These are phyloP conservation scores for Tupaia tana DNA, from an alignment of 2,113 vertebrate species.

Conservation along the genomic window DNA sequence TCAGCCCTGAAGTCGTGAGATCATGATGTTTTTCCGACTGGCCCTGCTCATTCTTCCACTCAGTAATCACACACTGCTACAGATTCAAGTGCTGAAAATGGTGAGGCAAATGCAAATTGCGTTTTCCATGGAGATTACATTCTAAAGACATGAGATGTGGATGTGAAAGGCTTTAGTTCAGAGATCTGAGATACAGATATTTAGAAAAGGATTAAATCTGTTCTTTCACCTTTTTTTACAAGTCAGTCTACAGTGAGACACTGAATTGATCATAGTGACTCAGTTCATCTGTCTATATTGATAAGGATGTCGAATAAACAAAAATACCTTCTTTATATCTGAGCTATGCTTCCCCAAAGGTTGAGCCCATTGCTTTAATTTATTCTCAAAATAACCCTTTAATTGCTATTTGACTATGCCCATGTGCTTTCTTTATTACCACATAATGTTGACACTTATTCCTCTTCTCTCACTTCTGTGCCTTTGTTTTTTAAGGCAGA, in stretches of 20 bases:
- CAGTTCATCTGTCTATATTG: neutral
- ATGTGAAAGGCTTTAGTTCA: neutral
- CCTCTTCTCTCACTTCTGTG: neutral
- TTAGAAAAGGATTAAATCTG: slow-evolving; percentile 3
- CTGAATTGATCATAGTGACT: neutral
- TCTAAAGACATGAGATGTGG: neutral
- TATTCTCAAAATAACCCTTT: neutral
- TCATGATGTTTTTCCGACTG: neutral
- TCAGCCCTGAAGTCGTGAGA: neutral
- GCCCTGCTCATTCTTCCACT: neutral
- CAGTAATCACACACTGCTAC: neutral
- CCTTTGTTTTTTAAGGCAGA: slow-evolving; percentile 1
- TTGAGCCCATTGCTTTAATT: neutral
- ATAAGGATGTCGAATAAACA: neutral
- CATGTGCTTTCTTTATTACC: neutral
- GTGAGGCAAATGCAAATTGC: neutral
- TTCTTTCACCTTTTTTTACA: neutral
- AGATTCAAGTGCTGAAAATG: neutral
- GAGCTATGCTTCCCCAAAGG: neutral
- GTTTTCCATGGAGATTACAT: neutral
- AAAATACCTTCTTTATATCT: neutral
- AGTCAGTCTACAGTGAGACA: neutral
- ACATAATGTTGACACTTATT: neutral
- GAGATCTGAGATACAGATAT: neutral
- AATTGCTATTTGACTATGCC: neutral